A percentile compares a stretch with the other conserved stretches of the same genome.
Conservation (phyloP, 1,140 invertebrate species). For the Conus ventricosus region DNA sequence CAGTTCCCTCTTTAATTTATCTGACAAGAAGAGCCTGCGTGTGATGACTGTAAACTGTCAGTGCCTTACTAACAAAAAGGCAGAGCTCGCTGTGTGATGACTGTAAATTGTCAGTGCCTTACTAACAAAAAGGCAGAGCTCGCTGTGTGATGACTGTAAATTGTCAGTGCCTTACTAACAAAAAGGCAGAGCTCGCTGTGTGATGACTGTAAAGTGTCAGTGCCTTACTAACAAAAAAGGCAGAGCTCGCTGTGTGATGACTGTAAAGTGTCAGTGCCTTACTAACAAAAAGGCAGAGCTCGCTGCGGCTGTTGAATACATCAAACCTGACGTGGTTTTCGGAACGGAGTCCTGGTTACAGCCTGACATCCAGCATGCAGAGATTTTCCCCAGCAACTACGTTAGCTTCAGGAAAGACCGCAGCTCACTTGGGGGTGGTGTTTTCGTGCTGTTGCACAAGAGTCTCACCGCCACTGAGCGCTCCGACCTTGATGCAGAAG, state of each 20-base stretch:
- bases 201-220: too few relatives aligned
- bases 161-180: not conserved
- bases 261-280: too few relatives aligned
- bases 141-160: too few relatives aligned
- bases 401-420: conserved; percentile 8
- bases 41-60: too few relatives aligned
- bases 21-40: too few relatives aligned
- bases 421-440: conserved; percentile 34
- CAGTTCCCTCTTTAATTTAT: too few relatives aligned
- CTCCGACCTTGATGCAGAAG: not conserved
- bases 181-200: not conserved
- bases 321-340: conserved; percentile 36
- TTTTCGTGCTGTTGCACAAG: conserved; percentile 40
- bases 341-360: conserved; percentile 36
- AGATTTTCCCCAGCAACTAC: too few relatives aligned
- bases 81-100: conserved; percentile 31
- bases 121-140: conserved; percentile 28
- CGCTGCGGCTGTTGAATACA: conserved; percentile 12
- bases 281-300: conserved; percentile 28
- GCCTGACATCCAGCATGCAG: not conserved
- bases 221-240: too few relatives aligned
- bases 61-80: not conserved
- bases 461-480: not conserved
- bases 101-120: too few relatives aligned
- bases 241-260: too few relatives aligned